A percentile compares a stretch with the other conserved stretches of the same genome.
Conservation (phyloP, 2,888 invertebrate genomes). For the Elysia crispata region DNA sequence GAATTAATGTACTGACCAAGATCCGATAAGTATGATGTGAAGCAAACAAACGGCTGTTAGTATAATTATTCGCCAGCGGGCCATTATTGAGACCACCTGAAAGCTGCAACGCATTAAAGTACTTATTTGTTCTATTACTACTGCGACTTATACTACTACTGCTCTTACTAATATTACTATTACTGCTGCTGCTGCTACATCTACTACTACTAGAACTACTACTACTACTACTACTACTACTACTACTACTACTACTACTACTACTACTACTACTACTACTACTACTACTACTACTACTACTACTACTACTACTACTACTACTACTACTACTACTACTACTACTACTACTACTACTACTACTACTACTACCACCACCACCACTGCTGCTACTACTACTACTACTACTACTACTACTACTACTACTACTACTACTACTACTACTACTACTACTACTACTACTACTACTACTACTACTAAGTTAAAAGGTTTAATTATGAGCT, state of each 20-base stretch:
- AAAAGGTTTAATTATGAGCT: too few species aligned
- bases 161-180: not conserved
- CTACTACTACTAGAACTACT: not conserved
- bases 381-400: slow-evolving; percentile 1
- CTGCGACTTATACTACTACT: too few species aligned
- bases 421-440: slow-evolving; percentile 9
- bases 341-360: not conserved
- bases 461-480: too few species aligned
- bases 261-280: too few species aligned
- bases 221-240: slow-evolving; percentile 9
- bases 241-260: too few species aligned
- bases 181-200: not conserved
- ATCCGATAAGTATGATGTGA: too few species aligned
- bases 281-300: slow-evolving; percentile 4
- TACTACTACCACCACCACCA: not conserved
- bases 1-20: too few species aligned
- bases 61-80: too few species aligned
- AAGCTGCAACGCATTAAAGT: too few species aligned
- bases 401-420: slow-evolving; percentile 9
- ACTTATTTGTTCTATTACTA: not conserved
- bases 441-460: slow-evolving; percentile 9
- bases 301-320: slow-evolving; percentile 9
- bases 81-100: too few species aligned
- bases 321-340: not conserved
- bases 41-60: too few species aligned